Conservation (phyloP, 1,140 invertebrate genomes). For the Brachionus koreanus region DNA sequence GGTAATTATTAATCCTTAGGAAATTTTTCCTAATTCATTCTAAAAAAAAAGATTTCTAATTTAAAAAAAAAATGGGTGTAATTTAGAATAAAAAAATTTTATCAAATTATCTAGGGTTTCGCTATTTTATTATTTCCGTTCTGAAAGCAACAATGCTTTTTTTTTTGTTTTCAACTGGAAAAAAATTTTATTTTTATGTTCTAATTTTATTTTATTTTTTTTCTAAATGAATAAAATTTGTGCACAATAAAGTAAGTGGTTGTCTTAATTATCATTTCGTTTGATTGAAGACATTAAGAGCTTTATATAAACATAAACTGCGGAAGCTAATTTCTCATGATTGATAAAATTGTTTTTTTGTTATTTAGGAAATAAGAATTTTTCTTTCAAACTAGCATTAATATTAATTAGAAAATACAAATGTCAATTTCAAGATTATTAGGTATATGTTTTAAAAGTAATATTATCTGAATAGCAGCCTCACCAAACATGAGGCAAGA, state of each 20-base stretch:
- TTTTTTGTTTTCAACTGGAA: neutral
- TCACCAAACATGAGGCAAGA: neutral
- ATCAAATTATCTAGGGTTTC: neutral
- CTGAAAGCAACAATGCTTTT: neutral
- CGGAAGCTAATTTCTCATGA: neutral
- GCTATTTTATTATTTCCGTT: neutral
- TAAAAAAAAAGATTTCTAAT: neutral
- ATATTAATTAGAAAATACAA: neutral
- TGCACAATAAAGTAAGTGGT: neutral
- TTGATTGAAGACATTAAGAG: neutral
- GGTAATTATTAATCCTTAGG: slow-evolving; percentile 23
- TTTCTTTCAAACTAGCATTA: neutral
- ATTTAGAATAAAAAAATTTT: neutral
- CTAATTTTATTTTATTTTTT: too few relatives aligned
- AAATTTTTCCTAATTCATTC: neutral
- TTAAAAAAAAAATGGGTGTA: neutral
- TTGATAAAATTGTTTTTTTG: neutral
- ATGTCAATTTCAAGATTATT: neutral
- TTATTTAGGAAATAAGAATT: neutral
- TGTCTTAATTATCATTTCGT: neutral
- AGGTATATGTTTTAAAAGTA: neutral
- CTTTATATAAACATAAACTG: neutral
- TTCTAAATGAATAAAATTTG: neutral
- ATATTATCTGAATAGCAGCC: neutral
- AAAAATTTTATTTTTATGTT: neutral